Evolutionary conservation across 1,140 invertebrate species (phyloP), one percentile per base, ranked within the genome.

Genomic region (Ceratosolen solmsi): DNA sequence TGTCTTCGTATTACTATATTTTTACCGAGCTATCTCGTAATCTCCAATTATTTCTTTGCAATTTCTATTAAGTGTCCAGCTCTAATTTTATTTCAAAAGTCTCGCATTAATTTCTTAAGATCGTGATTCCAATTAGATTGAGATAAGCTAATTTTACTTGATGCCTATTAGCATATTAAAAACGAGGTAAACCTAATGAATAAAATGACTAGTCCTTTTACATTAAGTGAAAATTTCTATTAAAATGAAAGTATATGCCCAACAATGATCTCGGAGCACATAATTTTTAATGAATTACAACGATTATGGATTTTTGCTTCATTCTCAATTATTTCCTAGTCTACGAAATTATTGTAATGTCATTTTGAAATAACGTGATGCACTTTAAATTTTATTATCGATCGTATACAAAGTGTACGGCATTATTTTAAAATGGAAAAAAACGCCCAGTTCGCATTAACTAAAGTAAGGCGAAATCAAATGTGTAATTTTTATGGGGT

Each of bases 281-380:
- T 76, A 76, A 63, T 76, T 76, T 79, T 38, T 1, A 54, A 30
- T 20, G 65, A 54, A 49, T 63, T 38, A 56, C n/a, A 56, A 38
- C 54, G 25, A 71, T 51, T 25, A 54, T n/a, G 22, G 65, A 36
- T 79, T 20, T 71, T 71, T 15, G 71, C 22, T 27, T 56, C 56
- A 54, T 71, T 27, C 20, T 71, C n/a, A 73, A 56, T 73, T 73
- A 54, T 27, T n/a, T 38, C 22, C 22, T 9, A 54, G 70, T 27
- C 46, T 20, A 25, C 27, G 36, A 56, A 51, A 56, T 38, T 58
- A 75, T 75, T 75, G 13, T 3, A 27, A 56, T 49, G 22, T 51
- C n/a, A 58, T 71, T 79, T 79, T 79, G 33, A 79, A 74, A 72
- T 54, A 76, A 60, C 36, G 51, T 36, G 25, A 73, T 49, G 27